Conservation (phyloP, 2,113 vertebrate genomes). For the Australoheros scitulus region DNA sequence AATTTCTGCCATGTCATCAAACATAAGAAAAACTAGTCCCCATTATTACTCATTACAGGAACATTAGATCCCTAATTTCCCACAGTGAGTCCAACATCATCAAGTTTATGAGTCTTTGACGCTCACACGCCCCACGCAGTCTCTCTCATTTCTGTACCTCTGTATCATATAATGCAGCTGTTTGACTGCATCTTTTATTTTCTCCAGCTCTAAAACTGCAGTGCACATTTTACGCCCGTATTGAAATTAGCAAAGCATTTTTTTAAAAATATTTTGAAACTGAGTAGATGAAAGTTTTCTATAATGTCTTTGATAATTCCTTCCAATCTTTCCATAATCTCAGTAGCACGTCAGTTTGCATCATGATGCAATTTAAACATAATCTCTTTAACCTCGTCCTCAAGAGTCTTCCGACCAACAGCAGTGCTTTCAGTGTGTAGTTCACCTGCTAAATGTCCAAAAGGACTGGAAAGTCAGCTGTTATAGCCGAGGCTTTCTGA, state of each 20-base stretch:
- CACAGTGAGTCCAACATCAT: neutral
- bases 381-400: neutral
- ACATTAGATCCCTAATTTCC: neutral
- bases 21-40: neutral
- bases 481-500: too few relatives aligned
- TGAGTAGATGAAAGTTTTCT: neutral
- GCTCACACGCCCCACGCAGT: neutral
- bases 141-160: neutral
- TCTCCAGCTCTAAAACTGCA: neutral
- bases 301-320: rapidly evolving
- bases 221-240: neutral
- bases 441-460: neutral
- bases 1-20: neutral
- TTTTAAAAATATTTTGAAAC: neutral
- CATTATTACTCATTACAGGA: neutral
- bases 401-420: neutral
- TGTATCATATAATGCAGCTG: neutral
- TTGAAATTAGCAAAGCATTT: neutral
- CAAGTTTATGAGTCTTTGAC: slow-evolving; percentile 4
- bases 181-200: neutral
- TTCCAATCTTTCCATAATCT: neutral
- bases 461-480: neutral
- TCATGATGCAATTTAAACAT: neutral
- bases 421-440: neutral
- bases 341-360: neutral